Evolutionary conservation across 2,888 invertebrate species (phyloP).

Genomic region (Trachelus iudaicus): DNA sequence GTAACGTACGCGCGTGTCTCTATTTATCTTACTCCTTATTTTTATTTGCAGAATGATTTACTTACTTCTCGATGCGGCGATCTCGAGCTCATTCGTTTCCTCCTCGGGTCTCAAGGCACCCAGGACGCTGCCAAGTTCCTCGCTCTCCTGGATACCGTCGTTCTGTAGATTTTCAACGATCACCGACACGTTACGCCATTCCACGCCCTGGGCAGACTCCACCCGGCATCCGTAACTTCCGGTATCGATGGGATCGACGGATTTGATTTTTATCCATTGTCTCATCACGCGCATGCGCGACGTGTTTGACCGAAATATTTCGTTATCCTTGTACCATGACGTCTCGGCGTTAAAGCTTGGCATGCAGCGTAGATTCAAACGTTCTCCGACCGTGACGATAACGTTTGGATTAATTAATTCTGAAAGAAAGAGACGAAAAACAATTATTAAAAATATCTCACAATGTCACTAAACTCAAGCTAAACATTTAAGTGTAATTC

Average conservation of each 20-base stretch:
- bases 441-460: no score
- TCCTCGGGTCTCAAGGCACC: slow-evolving; percentile 48
- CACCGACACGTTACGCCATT: slow-evolving; percentile 55
- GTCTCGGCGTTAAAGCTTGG: slow-evolving; percentile 36
- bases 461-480: no score
- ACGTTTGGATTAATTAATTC: slow-evolving; percentile 44
- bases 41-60: slow-evolving; percentile 3
- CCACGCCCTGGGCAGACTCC: slow-evolving; percentile 26
- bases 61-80: slow-evolving; percentile 49
- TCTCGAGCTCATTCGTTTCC: slow-evolving; percentile 59
- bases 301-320: slow-evolving; percentile 30
- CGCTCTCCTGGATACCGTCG: slow-evolving; percentile 48
- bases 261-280: slow-evolving; percentile 51
- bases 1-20: no score
- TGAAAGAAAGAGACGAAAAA: slow-evolving; percentile 26
- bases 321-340: slow-evolving; percentile 55
- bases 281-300: slow-evolving; percentile 45
- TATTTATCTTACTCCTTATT: neutral
- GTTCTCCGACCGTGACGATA: slow-evolving; percentile 45
- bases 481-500: no score
- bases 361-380: slow-evolving; percentile 50
- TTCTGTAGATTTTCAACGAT: slow-evolving; percentile 47
- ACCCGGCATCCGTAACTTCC: slow-evolving; percentile 53
- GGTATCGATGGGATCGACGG: slow-evolving; percentile 45
- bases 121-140: slow-evolving; percentile 35